Evolutionary conservation across 2,113 vertebrate genomes (phyloP), one percentile per base, ranked within the genome.

Genomic region (Gadus chalcogrammus): DNA sequence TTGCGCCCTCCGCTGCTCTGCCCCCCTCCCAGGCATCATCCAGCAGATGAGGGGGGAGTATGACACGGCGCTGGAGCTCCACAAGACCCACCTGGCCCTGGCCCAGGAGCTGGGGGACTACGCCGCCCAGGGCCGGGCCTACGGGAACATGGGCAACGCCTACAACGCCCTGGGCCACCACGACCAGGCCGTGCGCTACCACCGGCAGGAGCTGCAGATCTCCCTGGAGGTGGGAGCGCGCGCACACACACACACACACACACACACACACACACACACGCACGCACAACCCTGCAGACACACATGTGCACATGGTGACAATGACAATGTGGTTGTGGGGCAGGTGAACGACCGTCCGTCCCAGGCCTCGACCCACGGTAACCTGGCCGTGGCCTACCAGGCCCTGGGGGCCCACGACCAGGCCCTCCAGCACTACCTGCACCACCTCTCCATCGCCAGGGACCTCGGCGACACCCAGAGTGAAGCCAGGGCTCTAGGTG

Each of bases 21-120:
- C 12, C 2, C 68, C 24, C 18, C 11, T 63, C 74, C 13, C 88
- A 98, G 97, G 97, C 15, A 99, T 99, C 82, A 96, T 98, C 56
- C 94, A 98, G 84, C 97, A 99, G 92, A 97, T 99, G 96, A 97
- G 95, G 67, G 96, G 95, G 0, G 96, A 99, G 77, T 99, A 96
- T 0, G 94, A 97, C 48, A 67, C 89, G 0, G 97, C 97, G 0
- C 93, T 99, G 88, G 94, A 93, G 80, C 93, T 97, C 77, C 96
- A 99, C 82, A 97, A 96, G 84, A 88, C 90, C 0, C 96, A 99
- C 80, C 89, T 99, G 74, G 93, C 93, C 76, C 93, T 97, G 0
- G 95, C 93, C 0, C 95, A 98, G 91, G 96, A 98, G 84, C 91
- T 98, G 38, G 95, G 91, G 0, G 97, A 99, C 56, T 96, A 99